Base-by-base conservation (phyloP, 2,888 invertebrate genomes). In the Melanophora roralis region DNA sequence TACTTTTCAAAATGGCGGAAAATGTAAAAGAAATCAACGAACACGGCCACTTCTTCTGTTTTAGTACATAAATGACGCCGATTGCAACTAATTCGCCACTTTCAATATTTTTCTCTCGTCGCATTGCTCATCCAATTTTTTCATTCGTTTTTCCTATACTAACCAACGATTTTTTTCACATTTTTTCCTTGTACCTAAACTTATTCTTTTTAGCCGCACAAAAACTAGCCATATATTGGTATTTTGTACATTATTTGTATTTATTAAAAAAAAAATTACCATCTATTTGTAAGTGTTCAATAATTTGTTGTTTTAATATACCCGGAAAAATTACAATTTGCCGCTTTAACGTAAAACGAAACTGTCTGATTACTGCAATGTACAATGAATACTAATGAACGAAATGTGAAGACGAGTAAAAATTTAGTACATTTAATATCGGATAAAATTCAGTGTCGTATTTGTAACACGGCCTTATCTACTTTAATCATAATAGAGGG, bases 1-100 rank as follows among this genome's bases (percentile, higher is more conserved):
- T 87, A 89, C 88, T 89, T 89, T 89, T 89, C 89, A 89, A 89
- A 89, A 89, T 89, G 89, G 89, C 89, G 89, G 89, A 89, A 87
- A 88, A 88, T 83, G 80, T 73, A 82, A 76, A 78, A 82, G 83
- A 84, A 72, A 81, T 75, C 77, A 76, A 80, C 80, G 79, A 82
- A 78, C 86, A 80, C 87, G 86, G 86, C 85, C 84, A 86, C 85
- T 87, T 86, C 86, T 72, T 78, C 64, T 76, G 84, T 87, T 89
- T 89, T 89, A 89, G 89, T 89, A 89, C 88, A 88, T 86, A 88
- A 88, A 88, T 89, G 89, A 89, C 89, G 89, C 89, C 80, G 78
- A 80, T 74, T 82, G 80, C 75, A 79, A 82, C 78, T 74, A 76
- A 81, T 77, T 81, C 83, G 82, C 72, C 72, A 72, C 78, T 76